Evolutionary conservation across 2,888 invertebrate genomes (phyloP), one percentile per base, ranked within the genome.

Genomic region (Cactoblastis cactorum): DNA sequence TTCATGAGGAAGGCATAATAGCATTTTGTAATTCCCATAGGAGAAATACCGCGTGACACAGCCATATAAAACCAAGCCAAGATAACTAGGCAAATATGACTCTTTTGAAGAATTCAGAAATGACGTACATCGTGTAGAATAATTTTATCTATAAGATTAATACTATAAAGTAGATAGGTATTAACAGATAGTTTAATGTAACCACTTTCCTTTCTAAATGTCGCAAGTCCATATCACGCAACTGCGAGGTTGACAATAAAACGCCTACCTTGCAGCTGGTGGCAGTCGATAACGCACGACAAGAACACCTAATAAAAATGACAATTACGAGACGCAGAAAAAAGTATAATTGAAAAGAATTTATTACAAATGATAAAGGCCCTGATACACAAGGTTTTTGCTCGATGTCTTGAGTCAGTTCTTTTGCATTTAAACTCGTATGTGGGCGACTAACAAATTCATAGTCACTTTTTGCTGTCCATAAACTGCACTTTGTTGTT

Each of bases 201-300:
- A 28, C 43, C 12, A 43, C 43, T 43, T 43, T 43, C 28, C 43
- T 43, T 43, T 43, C 43, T 28, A 43, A 28, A 43, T 43, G 43
- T 32, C 43, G 43, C 28, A 43, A 43, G 28, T 28, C 43, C 28
- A 28, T 43, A 43, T 43, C 43, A 43, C 14, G 43, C 43, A 28
- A 43, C 17, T 43, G 43, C 28, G 43, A 15, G 43, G 43, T 43
- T 43, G 43, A 43, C 43, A 43, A 43, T 43, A 43, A 43, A 43
- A 43, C 43, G 43, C 43, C 43, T 43, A 43, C 43, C 28, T 41
- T 43, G 28, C 28, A 17, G 11, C 43, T 28, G 43, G 14, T 15
- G 28, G 24, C 43, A 43, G 14, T 11, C 41, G 28, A 28, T 43
- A 43, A 43, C 17, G 43, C 28, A 28, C 28, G 43, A 32, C 28